These are phyloP conservation scores for Hydractinia echinata DNA, from an alignment of 30 jellyfish, hydroid and myxozoan genomes.

Conservation along the genomic window DNA sequence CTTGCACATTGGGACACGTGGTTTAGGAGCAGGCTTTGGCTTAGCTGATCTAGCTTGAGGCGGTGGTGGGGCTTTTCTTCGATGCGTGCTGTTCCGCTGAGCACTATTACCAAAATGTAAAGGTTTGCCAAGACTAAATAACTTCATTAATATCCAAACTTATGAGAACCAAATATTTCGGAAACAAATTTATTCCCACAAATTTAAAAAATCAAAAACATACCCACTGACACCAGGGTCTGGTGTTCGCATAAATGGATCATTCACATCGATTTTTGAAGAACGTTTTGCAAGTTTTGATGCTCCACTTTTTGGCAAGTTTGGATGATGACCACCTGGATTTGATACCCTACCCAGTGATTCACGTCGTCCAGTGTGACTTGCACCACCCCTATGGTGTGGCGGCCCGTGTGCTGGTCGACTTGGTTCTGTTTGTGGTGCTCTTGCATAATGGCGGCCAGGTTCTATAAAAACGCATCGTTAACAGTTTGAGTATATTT, in stretches of 20 bases:
- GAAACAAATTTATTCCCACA: not conserved
- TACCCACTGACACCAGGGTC: slow-evolving; percentile 98
- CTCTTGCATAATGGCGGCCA: slow-evolving; percentile 43
- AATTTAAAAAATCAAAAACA: slow-evolving; percentile 6
- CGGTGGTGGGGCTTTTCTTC: slow-evolving; percentile 69
- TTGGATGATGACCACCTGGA: slow-evolving; percentile 66
- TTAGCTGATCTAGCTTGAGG: slow-evolving; percentile 72
- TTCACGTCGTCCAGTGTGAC: slow-evolving; percentile 16
- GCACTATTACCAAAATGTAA: slow-evolving; percentile 17
- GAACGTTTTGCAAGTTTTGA: slow-evolving; percentile 63
- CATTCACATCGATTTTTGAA: slow-evolving; percentile 43
- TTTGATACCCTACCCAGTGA: slow-evolving; percentile 71
- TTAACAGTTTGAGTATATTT: not conserved
- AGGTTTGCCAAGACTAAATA: not conserved
- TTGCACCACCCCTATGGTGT: not conserved
- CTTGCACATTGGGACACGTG: slow-evolving; percentile 72
- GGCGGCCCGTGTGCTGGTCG: slow-evolving; percentile 15
- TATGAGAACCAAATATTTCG: too few relatives aligned
- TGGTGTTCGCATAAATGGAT: slow-evolving; percentile 83
- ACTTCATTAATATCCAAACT: slow-evolving; percentile 33
- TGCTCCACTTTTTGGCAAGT: slow-evolving; percentile 88
- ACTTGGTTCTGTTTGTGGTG: not conserved
- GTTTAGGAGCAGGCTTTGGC: slow-evolving; percentile 92
- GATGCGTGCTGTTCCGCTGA: slow-evolving; percentile 50
- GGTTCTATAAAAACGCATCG: slow-evolving; percentile 36